Evolutionary conservation across 2,113 vertebrate genomes (phyloP), one percentile per base, ranked within the genome.

Genomic region (Laticauda laticaudata): DNA sequence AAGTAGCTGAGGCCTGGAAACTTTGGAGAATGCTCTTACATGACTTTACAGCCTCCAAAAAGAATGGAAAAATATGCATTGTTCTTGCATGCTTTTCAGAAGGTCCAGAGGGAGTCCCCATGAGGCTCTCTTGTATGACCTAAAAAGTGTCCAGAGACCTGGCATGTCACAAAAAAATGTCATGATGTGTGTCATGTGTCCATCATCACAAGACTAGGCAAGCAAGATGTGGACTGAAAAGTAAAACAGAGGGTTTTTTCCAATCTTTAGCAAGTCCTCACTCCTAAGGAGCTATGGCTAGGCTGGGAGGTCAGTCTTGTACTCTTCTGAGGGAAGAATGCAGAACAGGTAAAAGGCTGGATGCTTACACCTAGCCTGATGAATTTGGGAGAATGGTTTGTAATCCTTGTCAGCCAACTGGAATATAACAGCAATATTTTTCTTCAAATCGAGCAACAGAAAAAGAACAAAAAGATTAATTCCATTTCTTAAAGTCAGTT

Each of bases 391-490:
- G 18, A 90, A 0, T 0, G 86, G 29, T 24, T 61, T 92, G 94
- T 85, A 14, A 90, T 91, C 34, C 56, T 9, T 10, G 48, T 34
- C 91, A 91, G 91, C 45, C 56, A 29, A 86, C n/a, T 90, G 94
- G 5, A 93, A 92, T 61, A 48, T 45, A 90, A 45, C 90, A 92
- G 85, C 88, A 87, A 88, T 93, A 3, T 90, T 59, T 94, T 95
- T 91, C 89, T 88, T 11, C 88, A 26, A 48, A 21, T 81, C 91
- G 69, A 18, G 0, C 1, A 9, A 90, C 92, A 89, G 87, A 89
- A 95, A 88, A 86, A 55, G 61, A 45, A 26, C 1, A 90, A 75
- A 90, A 75, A 90, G 93, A 95, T 94, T 95, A 95, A 94, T 93
- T 59, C 54, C 69, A 55, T 59, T 0, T 3, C 91, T 94, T 93